Evolutionary conservation across 2,113 vertebrate genomes (phyloP).

Genomic region (Mesoclemmys tuberculata): DNA sequence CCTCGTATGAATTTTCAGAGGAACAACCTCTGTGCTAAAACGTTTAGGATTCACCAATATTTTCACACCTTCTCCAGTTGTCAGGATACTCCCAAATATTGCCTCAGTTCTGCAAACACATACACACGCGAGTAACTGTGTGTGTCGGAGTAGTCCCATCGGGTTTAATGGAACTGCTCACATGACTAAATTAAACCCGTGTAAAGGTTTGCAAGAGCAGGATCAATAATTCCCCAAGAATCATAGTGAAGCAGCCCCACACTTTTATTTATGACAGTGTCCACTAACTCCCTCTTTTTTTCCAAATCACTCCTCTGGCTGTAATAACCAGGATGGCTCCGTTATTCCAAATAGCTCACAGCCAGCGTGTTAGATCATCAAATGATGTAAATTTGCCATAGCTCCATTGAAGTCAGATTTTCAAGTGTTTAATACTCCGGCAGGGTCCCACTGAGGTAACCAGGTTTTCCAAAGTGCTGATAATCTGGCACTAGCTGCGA

Average conservation of each 20-base stretch:
- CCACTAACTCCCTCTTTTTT: not conserved
- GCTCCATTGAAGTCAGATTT: slow-evolving; percentile 57
- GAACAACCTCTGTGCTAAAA: slow-evolving; percentile 13
- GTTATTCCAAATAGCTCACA: slow-evolving; percentile 65
- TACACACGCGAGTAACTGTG: slow-evolving; percentile 21
- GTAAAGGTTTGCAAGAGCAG: slow-evolving; percentile 64
- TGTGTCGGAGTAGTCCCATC: slow-evolving; percentile 1
- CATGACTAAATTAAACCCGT: slow-evolving; percentile 60
- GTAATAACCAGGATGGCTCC: slow-evolving; percentile 57
- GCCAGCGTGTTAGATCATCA: slow-evolving; percentile 62
- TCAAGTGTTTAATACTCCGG: slow-evolving; percentile 37
- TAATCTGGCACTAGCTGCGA: slow-evolving; percentile 7
- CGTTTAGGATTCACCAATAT: slow-evolving; percentile 29
- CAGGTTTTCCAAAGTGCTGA: slow-evolving; percentile 7
- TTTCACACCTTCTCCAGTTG: not conserved
- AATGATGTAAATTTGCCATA: slow-evolving; percentile 65
- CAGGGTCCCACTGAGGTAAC: slow-evolving; percentile 11
- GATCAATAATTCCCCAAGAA: slow-evolving; percentile 68
- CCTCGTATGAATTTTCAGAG: not conserved
- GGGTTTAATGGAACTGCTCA: slow-evolving; percentile 50
- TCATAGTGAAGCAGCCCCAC: slow-evolving; percentile 52
- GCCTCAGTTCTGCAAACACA: not conserved
- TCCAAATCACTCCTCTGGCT: slow-evolving; percentile 40
- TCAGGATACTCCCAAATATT: slow-evolving; percentile 29
- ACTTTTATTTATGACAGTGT: slow-evolving; percentile 33